These are phyloP conservation scores for Symphodus melops DNA, from an alignment of 2,113 vertebrate species.

Conservation along the genomic window DNA sequence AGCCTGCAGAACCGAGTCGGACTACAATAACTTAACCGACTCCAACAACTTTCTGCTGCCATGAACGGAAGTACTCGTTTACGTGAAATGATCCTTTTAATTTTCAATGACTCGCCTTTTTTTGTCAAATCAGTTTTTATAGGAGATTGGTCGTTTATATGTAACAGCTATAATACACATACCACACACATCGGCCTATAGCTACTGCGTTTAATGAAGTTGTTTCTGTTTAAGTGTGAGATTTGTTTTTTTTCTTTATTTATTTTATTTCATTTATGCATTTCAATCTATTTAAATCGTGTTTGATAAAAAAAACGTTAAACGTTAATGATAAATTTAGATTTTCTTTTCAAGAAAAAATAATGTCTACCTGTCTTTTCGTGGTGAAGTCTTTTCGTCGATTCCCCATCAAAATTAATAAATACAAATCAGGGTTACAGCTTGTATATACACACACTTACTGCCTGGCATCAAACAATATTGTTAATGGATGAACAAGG, in stretches of 20 bases:
- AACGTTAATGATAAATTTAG: too few species aligned
- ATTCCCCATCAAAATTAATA: conserved; percentile 17
- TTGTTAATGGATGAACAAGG: conserved; percentile 59
- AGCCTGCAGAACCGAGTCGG: conserved; percentile 47
- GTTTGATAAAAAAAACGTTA: not conserved
- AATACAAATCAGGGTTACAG: conserved; percentile 35
- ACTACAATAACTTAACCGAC: conserved; percentile 1
- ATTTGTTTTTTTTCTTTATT: not conserved
- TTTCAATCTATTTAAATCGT: not conserved
- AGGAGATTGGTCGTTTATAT: not conserved
- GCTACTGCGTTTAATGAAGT: not conserved
- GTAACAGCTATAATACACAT: too few species aligned
- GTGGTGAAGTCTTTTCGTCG: not conserved
- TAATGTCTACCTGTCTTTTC: not conserved
- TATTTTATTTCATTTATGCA: not conserved
- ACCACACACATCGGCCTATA: not conserved
- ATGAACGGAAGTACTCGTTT: not conserved
- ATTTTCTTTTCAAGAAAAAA: too few species aligned
- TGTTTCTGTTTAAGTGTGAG: not conserved
- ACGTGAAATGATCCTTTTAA: not conserved
- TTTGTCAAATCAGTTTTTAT: conserved; percentile 22
- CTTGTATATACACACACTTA: conserved; percentile 28
- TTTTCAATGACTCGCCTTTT: too few species aligned
- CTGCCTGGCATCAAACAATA: conserved; percentile 48
- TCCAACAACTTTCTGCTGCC: conserved; percentile 20